phyloP scores from a whole-genome alignment of 23 tunicate species.

The Trididemnum clinides region DNA sequence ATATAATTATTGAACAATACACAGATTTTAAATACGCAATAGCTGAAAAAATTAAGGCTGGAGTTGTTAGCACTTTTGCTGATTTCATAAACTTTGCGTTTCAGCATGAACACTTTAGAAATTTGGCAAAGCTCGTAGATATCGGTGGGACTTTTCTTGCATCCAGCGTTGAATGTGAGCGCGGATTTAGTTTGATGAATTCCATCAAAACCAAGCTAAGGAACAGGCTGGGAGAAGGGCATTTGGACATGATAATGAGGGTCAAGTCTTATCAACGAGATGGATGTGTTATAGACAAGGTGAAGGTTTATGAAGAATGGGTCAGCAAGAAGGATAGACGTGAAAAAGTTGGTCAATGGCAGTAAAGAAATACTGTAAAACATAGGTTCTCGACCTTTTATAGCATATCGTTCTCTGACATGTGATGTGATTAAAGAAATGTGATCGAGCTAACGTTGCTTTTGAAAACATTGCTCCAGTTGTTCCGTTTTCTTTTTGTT shows the following conservation, averaged over 20 bases:
- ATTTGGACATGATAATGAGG: slow-evolving; percentile 17
- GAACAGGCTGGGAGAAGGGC: slow-evolving; percentile 10
- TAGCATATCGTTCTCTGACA: slow-evolving; percentile 16
- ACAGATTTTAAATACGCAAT: slow-evolving; percentile 15
- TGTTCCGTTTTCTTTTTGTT: slow-evolving; percentile 6
- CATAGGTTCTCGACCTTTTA: slow-evolving; percentile 18
- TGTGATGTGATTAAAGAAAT: slow-evolving; percentile 4
- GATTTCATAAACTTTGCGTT: slow-evolving; percentile 7
- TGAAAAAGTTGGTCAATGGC: slow-evolving; percentile 2
- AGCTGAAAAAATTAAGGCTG: not conserved
- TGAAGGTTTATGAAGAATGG: slow-evolving; percentile 12
- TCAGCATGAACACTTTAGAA: slow-evolving; percentile 2
- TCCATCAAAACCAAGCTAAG: slow-evolving; percentile 14
- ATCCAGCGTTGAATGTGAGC: slow-evolving; percentile 11
- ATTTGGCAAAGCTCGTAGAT: not conserved
- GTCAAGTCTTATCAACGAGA: slow-evolving; percentile 13
- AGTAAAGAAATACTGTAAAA: slow-evolving; percentile 14
- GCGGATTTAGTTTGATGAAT: slow-evolving; percentile 12
- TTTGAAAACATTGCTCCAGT: slow-evolving; percentile 13
- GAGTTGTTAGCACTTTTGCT: slow-evolving; percentile 17
- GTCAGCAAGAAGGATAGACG: slow-evolving; percentile 15
- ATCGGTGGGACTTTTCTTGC: slow-evolving; percentile 16
- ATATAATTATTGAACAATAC: slow-evolving; percentile 12
- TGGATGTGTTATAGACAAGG: slow-evolving; percentile 15
- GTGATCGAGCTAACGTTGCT: slow-evolving; percentile 19